Conservation (phyloP, 2,888 invertebrate genomes). For the Byasa hedistus region DNA sequence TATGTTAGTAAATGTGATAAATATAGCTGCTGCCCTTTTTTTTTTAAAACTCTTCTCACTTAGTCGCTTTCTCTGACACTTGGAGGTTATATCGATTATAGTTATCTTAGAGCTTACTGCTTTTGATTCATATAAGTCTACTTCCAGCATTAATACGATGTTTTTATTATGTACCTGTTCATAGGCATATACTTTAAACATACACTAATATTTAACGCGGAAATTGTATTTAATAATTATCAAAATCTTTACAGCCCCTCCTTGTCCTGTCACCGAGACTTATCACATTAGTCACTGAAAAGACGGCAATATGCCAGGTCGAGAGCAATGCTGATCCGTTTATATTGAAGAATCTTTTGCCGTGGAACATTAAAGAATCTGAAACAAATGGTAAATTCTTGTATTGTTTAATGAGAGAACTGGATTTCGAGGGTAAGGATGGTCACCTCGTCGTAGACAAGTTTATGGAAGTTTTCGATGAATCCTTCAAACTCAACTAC, state of each 20-base stretch:
- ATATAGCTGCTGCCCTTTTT: too few species aligned
- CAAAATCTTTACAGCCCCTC: not conserved
- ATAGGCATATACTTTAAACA: too few species aligned
- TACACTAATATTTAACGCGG: too few species aligned
- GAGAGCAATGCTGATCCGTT: not conserved
- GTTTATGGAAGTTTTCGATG: conserved; percentile 1
- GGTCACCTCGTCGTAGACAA: not conserved
- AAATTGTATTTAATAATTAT: too few species aligned
- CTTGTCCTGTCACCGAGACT: not conserved
- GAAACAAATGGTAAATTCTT: conserved; percentile 22
- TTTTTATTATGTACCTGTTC: too few species aligned
- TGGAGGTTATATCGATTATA: too few species aligned
- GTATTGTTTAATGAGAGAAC: conserved; percentile 4
- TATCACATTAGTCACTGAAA: not conserved
- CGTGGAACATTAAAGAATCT: conserved; percentile 15
- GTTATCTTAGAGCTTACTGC: too few species aligned
- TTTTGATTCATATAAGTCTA: too few species aligned
- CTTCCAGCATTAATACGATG: too few species aligned
- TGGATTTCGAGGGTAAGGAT: not conserved
- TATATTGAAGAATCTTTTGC: conserved; percentile 5
- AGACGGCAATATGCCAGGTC: not conserved
- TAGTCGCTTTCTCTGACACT: too few species aligned
- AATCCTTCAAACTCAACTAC: not conserved
- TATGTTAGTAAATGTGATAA: too few species aligned
- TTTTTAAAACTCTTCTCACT: too few species aligned